Evolutionary conservation across 1,140 invertebrate genomes (phyloP).

Genomic region (Pseudomyrmex flavicornis): DNA sequence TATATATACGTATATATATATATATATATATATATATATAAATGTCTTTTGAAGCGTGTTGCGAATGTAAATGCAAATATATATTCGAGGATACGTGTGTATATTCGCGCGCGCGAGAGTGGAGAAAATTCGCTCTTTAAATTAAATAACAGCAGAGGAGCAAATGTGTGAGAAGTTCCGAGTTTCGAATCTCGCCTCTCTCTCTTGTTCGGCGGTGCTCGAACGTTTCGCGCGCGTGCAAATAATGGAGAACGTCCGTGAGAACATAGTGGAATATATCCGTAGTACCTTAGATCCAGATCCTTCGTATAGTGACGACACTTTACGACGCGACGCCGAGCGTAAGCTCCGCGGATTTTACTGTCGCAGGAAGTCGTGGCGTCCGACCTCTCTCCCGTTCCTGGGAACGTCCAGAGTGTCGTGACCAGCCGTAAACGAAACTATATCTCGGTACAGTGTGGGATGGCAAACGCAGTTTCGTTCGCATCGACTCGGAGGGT

Average conservation of each 20-base stretch:
- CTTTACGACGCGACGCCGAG: constrained; percentile 19
- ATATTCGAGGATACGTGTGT: not conserved
- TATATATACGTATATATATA: no score
- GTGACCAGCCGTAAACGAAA: constrained; percentile 35
- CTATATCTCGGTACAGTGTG: constrained; percentile 16
- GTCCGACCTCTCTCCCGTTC: constrained; percentile 28
- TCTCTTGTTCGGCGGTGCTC: not conserved
- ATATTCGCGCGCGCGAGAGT: no score
- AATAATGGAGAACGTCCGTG: constrained; percentile 34
- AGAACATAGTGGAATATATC: constrained; percentile 26
- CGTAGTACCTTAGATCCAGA: constrained; percentile 31
- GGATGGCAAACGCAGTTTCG: not conserved
- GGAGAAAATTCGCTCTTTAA: not conserved
- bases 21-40: not conserved
- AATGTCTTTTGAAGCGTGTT: constrained; percentile 1
- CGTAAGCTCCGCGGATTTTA: constrained; percentile 53
- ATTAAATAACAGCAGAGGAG: not conserved
- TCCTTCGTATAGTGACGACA: constrained; percentile 17
- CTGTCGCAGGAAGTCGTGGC: constrained; percentile 32
- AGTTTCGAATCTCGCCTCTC: not conserved
- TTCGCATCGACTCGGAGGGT: not conserved
- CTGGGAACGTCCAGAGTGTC: constrained; percentile 14
- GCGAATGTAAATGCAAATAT: not conserved
- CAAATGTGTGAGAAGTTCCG: not conserved
- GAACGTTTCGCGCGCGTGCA: constrained; percentile 7